Evolutionary conservation across 2,113 vertebrate genomes (phyloP).

Genomic region (Ascaphus truei): DNA sequence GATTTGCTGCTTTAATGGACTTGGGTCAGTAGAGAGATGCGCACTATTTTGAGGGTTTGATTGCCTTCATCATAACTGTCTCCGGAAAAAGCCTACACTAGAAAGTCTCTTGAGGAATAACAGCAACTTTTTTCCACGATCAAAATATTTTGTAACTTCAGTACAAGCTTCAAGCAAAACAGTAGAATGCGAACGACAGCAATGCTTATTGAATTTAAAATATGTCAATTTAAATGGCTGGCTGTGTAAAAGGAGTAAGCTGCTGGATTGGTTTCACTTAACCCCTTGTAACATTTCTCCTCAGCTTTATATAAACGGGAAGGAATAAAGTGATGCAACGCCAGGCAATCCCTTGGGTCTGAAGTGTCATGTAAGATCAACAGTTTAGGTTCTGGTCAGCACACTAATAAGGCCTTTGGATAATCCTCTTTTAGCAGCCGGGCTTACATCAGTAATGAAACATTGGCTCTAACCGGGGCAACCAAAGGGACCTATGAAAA

Average conservation of each 20-base stretch:
- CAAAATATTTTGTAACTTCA: conserved; percentile 4
- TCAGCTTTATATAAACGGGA: neutral
- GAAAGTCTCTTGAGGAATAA: conserved; percentile 20
- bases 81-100: neutral
- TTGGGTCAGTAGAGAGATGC: conserved; percentile 1
- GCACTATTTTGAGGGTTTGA: neutral
- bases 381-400: conserved; percentile 33
- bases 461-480: conserved; percentile 8
- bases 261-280: conserved; percentile 12
- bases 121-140: conserved; percentile 2
- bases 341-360: neutral
- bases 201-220: conserved; percentile 7
- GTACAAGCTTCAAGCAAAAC: neutral
- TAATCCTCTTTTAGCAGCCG: conserved; percentile 35
- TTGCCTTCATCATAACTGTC: conserved; percentile 4
- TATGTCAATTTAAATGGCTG: conserved; percentile 3
- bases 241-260: neutral
- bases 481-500: conserved; percentile 37
- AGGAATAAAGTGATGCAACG: neutral
- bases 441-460: conserved; percentile 36
- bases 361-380: conserved; percentile 2
- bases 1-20: neutral
- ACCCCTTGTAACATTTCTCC: conserved; percentile 1
- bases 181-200: conserved; percentile 15
- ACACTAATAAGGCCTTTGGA: conserved; percentile 26